Conservation (phyloP, 2,888 invertebrate species). For the Megalurothrips usitatus region DNA sequence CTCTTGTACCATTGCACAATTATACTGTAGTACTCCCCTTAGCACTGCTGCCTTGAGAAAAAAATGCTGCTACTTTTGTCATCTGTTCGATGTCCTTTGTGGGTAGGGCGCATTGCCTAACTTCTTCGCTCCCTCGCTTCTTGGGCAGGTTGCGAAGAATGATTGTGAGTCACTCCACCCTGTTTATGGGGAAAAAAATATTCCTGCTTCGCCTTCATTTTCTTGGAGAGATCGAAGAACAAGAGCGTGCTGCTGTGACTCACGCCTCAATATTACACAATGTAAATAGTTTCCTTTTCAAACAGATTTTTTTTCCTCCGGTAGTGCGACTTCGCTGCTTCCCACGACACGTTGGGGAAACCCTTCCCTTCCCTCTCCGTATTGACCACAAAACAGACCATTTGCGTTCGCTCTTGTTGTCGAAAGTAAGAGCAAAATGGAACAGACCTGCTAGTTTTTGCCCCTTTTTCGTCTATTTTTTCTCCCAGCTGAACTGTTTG, state of each 20-base stretch:
- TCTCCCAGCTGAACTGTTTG: not conserved
- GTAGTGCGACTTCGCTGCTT: not conserved
- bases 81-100: not conserved
- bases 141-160: not conserved
- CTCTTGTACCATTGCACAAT: too few species aligned
- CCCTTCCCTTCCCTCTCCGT: constrained; percentile 12
- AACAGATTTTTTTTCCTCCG: not conserved
- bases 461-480: not conserved
- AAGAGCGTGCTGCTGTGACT: not conserved
- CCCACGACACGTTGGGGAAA: not conserved
- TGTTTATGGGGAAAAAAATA: not conserved
- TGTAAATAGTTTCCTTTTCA: constrained; percentile 20
- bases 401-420: not conserved
- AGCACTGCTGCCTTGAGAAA: not conserved
- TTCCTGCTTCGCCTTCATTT: not conserved
- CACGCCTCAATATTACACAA: constrained; percentile 1
- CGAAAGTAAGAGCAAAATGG: constrained; percentile 18
- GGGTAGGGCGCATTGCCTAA: not conserved
- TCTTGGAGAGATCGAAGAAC: not conserved
- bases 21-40: too few species aligned
- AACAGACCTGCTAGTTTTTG: not conserved
- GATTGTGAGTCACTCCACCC: not conserved
- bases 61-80: not conserved
- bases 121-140: not conserved
- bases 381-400: constrained; percentile 6